phyloP scores from a whole-genome alignment of 1,140 invertebrate species.

The Nixonia krombeini region DNA sequence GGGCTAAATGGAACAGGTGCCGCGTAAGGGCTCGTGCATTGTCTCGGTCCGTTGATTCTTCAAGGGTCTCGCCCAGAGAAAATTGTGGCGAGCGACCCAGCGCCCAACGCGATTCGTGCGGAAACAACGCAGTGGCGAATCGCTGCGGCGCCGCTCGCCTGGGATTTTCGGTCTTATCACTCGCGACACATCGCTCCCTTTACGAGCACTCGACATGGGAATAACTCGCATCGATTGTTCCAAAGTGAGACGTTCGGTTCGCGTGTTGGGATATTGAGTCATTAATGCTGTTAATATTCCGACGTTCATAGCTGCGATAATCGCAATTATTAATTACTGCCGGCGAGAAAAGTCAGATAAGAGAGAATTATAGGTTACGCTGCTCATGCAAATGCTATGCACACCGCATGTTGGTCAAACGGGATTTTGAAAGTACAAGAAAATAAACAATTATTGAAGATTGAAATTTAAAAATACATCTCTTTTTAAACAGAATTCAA shows the following conservation, averaged over 20 bases:
- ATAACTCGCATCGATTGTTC: conserved; percentile 16
- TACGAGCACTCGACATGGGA: conserved; percentile 32
- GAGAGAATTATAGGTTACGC: no score
- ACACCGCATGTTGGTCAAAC: no score
- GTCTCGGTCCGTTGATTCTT: conserved; percentile 41
- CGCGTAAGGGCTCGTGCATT: conserved; percentile 46
- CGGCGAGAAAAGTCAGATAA: no score
- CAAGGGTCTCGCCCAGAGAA: conserved; percentile 36
- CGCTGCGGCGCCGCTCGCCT: conserved; percentile 27
- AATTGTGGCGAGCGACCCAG: conserved; percentile 20
- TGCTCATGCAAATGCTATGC: no score
- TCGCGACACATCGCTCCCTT: conserved; percentile 7
- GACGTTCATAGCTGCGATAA: no score
- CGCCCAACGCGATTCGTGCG: conserved; percentile 16
- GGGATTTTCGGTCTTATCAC: conserved; percentile 45
- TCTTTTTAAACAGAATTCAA: no score
- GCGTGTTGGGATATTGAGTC: no score
- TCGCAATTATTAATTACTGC: no score
- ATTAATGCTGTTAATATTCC: no score
- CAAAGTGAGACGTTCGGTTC: conserved; percentile 12
- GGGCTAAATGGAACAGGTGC: conserved; percentile 52
- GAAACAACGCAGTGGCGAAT: conserved; percentile 42
- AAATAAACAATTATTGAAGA: no score
- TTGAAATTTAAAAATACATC: no score
- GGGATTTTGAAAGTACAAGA: no score